A percentile compares a stretch with the other conserved stretches of the same genome.
phyloP scores from a whole-genome alignment of 2,113 vertebrate species.

The Pontoporia blainvillei region DNA sequence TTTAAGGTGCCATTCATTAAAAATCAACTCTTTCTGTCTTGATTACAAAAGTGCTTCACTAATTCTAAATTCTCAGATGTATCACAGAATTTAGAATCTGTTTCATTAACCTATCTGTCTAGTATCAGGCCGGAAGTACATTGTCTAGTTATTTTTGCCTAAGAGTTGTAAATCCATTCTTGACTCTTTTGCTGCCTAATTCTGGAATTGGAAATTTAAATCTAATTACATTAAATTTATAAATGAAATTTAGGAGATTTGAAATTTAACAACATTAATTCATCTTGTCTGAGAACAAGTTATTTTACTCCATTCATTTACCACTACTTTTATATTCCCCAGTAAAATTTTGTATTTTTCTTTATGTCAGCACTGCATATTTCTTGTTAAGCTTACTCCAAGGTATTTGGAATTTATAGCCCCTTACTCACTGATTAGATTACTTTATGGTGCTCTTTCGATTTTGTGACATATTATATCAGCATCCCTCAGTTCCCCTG shows the following conservation, averaged over 20 bases:
- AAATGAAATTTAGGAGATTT: neutral
- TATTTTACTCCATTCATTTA: neutral
- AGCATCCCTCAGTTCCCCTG: neutral
- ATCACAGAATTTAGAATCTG: neutral
- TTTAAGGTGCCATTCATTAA: neutral
- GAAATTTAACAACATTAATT: neutral
- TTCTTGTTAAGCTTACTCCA: neutral
- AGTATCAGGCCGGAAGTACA: neutral
- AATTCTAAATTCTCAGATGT: slow-evolving; percentile 2
- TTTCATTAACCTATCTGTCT: neutral
- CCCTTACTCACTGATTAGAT: neutral
- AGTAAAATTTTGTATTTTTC: neutral
- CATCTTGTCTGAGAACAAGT: neutral
- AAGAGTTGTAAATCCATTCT: no score
- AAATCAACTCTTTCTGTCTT: neutral
- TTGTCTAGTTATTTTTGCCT: neutral
- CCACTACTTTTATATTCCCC: neutral
- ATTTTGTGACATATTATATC: neutral
- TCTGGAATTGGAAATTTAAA: neutral
- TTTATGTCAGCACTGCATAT: neutral
- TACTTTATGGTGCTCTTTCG: neutral
- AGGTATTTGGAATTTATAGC: slow-evolving; percentile 26
- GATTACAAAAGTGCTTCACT: neutral
- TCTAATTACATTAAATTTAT: neutral
- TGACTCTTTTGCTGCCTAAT: neutral